Base-by-base conservation (phyloP, 2,797 vertebrate genomes). In the Podargus strigoides region DNA sequence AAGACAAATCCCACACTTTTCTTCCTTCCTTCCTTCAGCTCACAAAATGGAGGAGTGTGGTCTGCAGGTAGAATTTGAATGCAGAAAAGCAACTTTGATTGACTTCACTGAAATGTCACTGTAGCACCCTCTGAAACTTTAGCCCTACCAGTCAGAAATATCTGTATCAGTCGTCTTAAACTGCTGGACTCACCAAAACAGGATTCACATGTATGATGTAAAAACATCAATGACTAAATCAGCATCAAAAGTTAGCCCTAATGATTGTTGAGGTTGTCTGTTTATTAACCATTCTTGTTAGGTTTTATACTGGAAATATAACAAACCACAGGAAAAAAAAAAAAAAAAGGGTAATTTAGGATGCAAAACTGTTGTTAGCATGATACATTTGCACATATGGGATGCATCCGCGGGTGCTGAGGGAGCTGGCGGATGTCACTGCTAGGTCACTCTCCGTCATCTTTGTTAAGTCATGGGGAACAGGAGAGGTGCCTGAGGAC, bases 361-460 rank as follows among this genome's bases (percentile, higher is more conserved):
- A 52, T 68, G 16, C 18, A 36, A 30, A 77, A 64, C 80, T 0
- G 20, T 50, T 80, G 19, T 63, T 86, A 87, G 27, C 23, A 14
- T n/a, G 53, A 58, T 27, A 49, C 9, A 16, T 84, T 89, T 86
- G n/a, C n/a, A n/a, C n/a, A n/a, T n/a, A n/a, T n/a, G n/a, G n/a
- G n/a, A n/a, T n/a, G n/a, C n/a, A n/a, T n/a, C n/a, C n/a, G n/a
- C n/a, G n/a, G n/a, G n/a, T n/a, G n/a, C n/a, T n/a, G n/a, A n/a
- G n/a, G n/a, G n/a, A n/a, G n/a, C n/a, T n/a, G n/a, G n/a, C n/a
- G n/a, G n/a, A n/a, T n/a, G n/a, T n/a, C n/a, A n/a, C n/a, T n/a
- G n/a, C n/a, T n/a, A n/a, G n/a, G n/a, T n/a, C n/a, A n/a, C 27
- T 72, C 42, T 75, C 46, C 81, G 46, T 86, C n/a, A 52, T 79